Evolutionary conservation across 2,797 vertebrate species (phyloP), one percentile per base, ranked within the genome.

Genomic region (Malurus splendens): DNA sequence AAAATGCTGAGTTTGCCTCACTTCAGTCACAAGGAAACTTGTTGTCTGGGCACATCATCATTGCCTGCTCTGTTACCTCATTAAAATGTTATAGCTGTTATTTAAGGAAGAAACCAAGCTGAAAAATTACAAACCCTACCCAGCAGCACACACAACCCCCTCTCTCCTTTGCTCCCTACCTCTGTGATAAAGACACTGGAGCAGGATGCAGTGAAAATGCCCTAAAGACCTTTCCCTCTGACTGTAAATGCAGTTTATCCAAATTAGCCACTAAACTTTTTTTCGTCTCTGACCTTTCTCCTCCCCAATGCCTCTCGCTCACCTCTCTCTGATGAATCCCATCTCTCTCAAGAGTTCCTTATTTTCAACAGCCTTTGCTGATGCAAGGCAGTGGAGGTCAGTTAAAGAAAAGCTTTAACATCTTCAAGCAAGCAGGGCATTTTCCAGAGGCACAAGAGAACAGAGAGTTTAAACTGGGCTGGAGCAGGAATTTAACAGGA

Each of bases 321-420:
- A 67, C 78, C 59, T 72, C 42, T 60, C 30, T 50, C 70, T 89
- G 65, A 75, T 17, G 41, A 86, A 85, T 80, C 65, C 60, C 82
- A 85, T 32, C 51, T 86, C 79, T 87, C 85, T 92, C 50, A 80
- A 61, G 80, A 80, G 79, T 80, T 92, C 83, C 92, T 94, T 92
- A 92, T 77, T 93, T 90, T 70, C 56, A 91, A 86, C 51, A 93
- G 61, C 48, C 60, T 33, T 48, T 85, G 66, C 87, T 85, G 86
- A 87, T 65, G 51, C 86, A 90, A 86, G 50, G 68, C 41, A 78
- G 57, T 9, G 9, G 70, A 89, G 75, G 81, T 85, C 87, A 92
- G 55, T 87, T 82, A 90, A 90, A 89, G 68, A 73, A 61, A 93
- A 89, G 47, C 70, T 1, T 83, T 70, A 84, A 72, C 38, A 73